phyloP scores from a whole-genome alignment of 2,113 vertebrate genomes.

The Macrotis lagotis region DNA sequence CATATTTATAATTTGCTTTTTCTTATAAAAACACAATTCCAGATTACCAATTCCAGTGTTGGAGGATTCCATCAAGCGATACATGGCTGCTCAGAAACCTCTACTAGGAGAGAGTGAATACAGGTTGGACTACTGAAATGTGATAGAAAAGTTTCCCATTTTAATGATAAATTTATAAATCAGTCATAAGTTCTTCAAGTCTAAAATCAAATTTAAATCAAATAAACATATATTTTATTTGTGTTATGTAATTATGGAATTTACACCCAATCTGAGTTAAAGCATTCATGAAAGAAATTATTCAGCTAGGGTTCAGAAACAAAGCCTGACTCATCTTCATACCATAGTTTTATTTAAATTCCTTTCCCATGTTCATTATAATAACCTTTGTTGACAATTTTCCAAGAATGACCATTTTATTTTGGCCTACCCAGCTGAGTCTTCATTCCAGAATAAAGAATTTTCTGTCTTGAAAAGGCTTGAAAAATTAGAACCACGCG shows the following conservation, averaged over 20 bases:
- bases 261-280: constrained; percentile 34
- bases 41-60: constrained; percentile 81
- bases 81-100: constrained; percentile 80
- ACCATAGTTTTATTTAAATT: neutral
- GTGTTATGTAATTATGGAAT: constrained; percentile 7
- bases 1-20: neutral
- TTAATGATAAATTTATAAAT: constrained; percentile 16
- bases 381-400: neutral
- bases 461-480: neutral
- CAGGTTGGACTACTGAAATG: constrained; percentile 48
- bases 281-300: constrained; percentile 23
- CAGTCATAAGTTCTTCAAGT: neutral
- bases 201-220: constrained; percentile 29
- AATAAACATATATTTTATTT: constrained; percentile 24
- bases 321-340: neutral
- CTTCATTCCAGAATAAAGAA: neutral
- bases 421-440: neutral
- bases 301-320: constrained; percentile 6
- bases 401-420: neutral
- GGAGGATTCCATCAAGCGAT: constrained; percentile 80
- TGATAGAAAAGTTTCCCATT: constrained; percentile 3
- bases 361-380: neutral
- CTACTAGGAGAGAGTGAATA: constrained; percentile 81
- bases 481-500: neutral
- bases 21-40: constrained; percentile 7